Evolutionary conservation across 2,888 invertebrate genomes (phyloP).

Genomic region (Eulithis prunata): DNA sequence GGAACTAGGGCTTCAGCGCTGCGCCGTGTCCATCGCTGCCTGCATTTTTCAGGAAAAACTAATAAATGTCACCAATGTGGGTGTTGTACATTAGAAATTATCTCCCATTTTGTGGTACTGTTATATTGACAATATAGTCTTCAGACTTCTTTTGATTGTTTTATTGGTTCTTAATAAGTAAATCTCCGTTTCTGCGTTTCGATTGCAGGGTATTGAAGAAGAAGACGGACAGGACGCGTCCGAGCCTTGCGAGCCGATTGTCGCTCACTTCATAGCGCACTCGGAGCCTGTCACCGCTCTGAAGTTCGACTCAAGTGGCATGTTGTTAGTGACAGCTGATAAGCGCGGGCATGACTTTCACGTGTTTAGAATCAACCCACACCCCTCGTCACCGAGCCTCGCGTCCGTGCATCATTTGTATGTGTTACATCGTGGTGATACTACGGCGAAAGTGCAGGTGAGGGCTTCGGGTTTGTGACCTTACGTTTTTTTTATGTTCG

Average conservation of each 20-base stretch:
- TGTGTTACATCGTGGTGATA: slow-evolving; percentile 96
- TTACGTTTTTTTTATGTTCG: neutral
- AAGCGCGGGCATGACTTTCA: slow-evolving; percentile 97
- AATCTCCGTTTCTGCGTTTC: neutral
- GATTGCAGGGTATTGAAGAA: slow-evolving; percentile 71
- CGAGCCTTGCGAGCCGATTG: slow-evolving; percentile 88
- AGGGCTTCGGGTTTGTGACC: neutral
- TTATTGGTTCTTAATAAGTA: too few species aligned
- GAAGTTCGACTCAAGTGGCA: slow-evolving; percentile 95
- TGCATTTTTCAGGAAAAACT: too few species aligned
- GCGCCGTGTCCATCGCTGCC: too few species aligned
- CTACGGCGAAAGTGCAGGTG: slow-evolving; percentile 95
- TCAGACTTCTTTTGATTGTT: too few species aligned
- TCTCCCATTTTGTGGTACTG: too few species aligned
- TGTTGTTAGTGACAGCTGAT: slow-evolving; percentile 95
- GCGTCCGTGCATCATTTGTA: slow-evolving; percentile 98
- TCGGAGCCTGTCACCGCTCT: slow-evolving; percentile 94
- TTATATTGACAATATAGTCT: too few species aligned
- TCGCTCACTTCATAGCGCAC: slow-evolving; percentile 95
- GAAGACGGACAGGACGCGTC: slow-evolving; percentile 85
- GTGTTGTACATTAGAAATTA: too few species aligned
- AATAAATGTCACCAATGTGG: too few species aligned
- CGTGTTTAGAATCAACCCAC: slow-evolving; percentile 96
- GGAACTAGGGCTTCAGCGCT: too few species aligned
- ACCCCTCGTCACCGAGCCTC: slow-evolving; percentile 93